These are phyloP conservation scores for Acleris emargana DNA, from an alignment of 2,888 invertebrate genomes.

Conservation along the genomic window DNA sequence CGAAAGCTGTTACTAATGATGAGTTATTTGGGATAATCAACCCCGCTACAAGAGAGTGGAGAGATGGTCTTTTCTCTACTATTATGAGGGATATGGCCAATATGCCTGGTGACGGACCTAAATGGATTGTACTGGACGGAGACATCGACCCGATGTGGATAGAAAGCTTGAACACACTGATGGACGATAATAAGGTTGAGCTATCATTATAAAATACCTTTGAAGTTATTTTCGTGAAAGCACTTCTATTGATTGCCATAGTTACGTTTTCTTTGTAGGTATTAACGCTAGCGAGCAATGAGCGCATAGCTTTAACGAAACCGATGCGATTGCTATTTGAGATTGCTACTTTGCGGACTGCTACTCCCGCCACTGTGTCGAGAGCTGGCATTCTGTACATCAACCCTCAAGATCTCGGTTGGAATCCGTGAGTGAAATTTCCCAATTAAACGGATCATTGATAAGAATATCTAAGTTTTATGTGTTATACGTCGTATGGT, in stretches of 20 bases:
- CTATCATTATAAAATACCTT: too few relatives aligned
- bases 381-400: constrained; percentile 97
- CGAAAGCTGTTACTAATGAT: constrained; percentile 97
- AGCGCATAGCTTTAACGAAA: constrained; percentile 94
- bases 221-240: constrained; percentile 5
- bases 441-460: too few relatives aligned
- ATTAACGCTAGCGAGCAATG: constrained; percentile 96
- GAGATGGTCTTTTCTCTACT: constrained; percentile 94
- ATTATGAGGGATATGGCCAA: constrained; percentile 97
- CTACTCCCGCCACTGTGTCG: constrained; percentile 98
- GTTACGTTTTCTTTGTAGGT: constrained; percentile 75
- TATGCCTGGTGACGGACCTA: constrained; percentile 92
- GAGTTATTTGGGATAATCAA: constrained; percentile 97
- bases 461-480: too few relatives aligned
- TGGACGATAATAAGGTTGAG: constrained; percentile 97
- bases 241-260: background rate
- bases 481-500: background rate
- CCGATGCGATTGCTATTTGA: constrained; percentile 97
- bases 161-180: constrained; percentile 97
- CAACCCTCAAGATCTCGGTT: constrained; percentile 96
- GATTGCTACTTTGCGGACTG: constrained; percentile 94
- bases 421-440: constrained; percentile 90
- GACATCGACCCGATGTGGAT: constrained; percentile 99
- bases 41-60: constrained; percentile 97
- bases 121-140: constrained; percentile 98